Percentiles rank a stretch among this genome's conserved stretches.
phyloP scores from a whole-genome alignment of 2,888 invertebrate species.

The Platerodrilus igneus region DNA sequence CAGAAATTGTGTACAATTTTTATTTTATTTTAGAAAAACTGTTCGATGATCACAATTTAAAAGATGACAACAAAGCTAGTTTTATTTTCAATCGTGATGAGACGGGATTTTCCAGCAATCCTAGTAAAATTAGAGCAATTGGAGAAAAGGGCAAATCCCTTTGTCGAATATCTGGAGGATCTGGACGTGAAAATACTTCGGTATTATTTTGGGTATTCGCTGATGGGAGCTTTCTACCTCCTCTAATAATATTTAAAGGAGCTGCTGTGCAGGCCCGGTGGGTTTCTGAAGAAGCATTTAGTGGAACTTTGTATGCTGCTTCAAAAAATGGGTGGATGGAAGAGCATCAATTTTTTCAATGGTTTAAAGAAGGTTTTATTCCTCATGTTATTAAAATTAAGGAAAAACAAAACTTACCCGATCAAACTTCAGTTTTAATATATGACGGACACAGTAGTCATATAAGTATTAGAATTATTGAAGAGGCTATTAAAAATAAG shows the following conservation, averaged over 20 bases:
- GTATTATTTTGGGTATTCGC: too few species aligned
- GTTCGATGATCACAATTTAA: too few species aligned
- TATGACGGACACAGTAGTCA: slow-evolving; percentile 4
- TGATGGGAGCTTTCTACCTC: too few species aligned
- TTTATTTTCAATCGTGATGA: too few species aligned
- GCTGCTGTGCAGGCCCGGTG: slow-evolving; percentile 23
- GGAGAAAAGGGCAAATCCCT: too few species aligned
- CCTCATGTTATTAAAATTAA: neutral
- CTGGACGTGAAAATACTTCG: too few species aligned
- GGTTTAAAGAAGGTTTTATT: slow-evolving; percentile 14
- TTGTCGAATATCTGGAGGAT: too few species aligned
- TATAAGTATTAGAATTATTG: slow-evolving; percentile 1
- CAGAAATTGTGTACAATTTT: too few species aligned
- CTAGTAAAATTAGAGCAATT: too few species aligned
- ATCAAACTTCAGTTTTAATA: slow-evolving; percentile 1
- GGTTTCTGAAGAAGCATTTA: slow-evolving; percentile 15
- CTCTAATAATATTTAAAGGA: slow-evolving; percentile 30
- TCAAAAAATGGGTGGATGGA: slow-evolving; percentile 31
- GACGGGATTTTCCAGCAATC: too few species aligned
- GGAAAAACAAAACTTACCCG: neutral
- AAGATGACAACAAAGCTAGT: too few species aligned
- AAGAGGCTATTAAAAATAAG: slow-evolving; percentile 1
- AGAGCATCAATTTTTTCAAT: slow-evolving; percentile 17
- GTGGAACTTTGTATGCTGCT: slow-evolving; percentile 26
- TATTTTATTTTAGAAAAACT: too few species aligned